Evolutionary conservation across 2,888 invertebrate species (phyloP), one percentile per base, ranked within the genome.

Genomic region (Nebria salina): DNA sequence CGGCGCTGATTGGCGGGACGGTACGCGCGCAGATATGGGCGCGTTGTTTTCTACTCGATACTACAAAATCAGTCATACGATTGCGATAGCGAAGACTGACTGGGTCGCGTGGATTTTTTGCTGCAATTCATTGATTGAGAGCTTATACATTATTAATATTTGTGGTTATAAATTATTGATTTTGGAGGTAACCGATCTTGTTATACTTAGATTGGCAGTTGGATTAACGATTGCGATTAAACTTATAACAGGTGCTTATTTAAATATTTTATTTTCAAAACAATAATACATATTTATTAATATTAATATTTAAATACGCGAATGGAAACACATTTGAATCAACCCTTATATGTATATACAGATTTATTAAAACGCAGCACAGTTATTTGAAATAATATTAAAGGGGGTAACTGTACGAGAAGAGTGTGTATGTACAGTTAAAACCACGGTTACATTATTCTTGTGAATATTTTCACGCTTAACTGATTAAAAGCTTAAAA

Each of bases 391-490:
- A 34, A 34, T 34, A 34, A 34, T 34, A 34, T 34, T 34, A 54
- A 8, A 54, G 54, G 54, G 13, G 2, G 13, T 1, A 54, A 54
- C 8, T 11, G 13, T 4, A 13, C 13, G 8, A 11, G 54, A 11
- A 54, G 11, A 54, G 6, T 54, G 54, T 54, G 8, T 13, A 70
- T 25, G 26, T 41, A 73, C 80, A 80, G 80, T 80, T 80, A 80
- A 7, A 80, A 80, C 64, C 70, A 80, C 80, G 75, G 80, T 80
- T 72, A 80, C 25, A 72, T 20, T 72, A 72, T 34, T 26, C 25
- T 34, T 75, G 80, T 75, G 80, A 75, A 80, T 80, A 80, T 80
- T 80, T 80, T 80, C 80, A 80, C 80, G 80, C 70, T 80, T 75
- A 80, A 80, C 75, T 75, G 80, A 75, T 70, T 80, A 70, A 70